Percentiles rank a stretch among this genome's conserved stretches.
Conservation (phyloP, 1,140 invertebrate genomes). For the Lepidurus couesii region DNA sequence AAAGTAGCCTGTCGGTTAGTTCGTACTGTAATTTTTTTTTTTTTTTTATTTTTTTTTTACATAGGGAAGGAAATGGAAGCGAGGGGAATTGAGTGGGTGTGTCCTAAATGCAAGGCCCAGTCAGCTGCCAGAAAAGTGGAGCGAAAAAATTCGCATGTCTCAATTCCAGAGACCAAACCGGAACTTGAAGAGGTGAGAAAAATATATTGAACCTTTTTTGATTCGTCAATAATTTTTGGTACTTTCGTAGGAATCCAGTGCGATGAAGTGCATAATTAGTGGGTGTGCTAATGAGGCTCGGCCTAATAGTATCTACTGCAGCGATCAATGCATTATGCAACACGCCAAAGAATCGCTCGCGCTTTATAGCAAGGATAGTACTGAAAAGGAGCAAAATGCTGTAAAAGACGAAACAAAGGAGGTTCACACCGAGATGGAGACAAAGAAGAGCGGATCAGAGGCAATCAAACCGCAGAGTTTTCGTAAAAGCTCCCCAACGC, state of each 20-base stretch:
- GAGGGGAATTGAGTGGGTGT: conserved; percentile 81
- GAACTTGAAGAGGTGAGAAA: not conserved
- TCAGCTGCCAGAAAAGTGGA: not conserved
- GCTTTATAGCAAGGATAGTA: conserved; percentile 40
- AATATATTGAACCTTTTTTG: not conserved
- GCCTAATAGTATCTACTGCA: conserved; percentile 73
- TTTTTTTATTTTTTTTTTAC: not conserved
- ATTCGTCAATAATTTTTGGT: not conserved
- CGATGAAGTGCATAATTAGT: conserved; percentile 37
- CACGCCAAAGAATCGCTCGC: conserved; percentile 69
- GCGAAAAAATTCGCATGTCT: not conserved
- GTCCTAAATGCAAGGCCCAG: conserved; percentile 62
- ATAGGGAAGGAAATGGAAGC: conserved; percentile 80
- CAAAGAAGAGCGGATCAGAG: not conserved
- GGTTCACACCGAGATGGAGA: not conserved
- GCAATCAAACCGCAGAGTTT: not conserved
- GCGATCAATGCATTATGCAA: conserved; percentile 74
- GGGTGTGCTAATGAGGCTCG: conserved; percentile 46
- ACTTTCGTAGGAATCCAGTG: not conserved
- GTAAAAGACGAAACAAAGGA: conserved; percentile 34
- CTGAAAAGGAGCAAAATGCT: conserved; percentile 23
- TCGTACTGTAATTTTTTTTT: not conserved
- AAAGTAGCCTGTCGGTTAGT: not conserved
- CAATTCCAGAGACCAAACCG: not conserved
- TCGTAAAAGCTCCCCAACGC: not conserved